Evolutionary conservation across 2,797 vertebrate species (phyloP).

Genomic region (Smutsia gigantea): DNA sequence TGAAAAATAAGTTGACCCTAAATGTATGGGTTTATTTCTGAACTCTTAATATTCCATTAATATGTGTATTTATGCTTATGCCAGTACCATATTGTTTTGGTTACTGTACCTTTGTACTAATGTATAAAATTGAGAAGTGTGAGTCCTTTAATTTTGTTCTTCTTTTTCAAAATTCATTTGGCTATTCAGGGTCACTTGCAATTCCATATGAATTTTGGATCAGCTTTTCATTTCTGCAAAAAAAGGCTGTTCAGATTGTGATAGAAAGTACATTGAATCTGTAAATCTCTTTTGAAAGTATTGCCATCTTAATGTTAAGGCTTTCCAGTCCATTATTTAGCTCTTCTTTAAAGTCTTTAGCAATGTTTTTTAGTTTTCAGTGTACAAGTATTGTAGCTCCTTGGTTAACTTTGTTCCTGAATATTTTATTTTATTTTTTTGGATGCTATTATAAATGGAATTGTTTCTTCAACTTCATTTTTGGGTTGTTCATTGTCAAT

Average conservation of each 20-base stretch:
- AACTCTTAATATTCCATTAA: not conserved
- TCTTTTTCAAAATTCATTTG: constrained; percentile 11
- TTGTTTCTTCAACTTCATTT: not conserved
- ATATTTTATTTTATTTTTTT: constrained; percentile 37
- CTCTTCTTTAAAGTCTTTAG: not conserved
- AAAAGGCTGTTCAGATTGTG: not conserved
- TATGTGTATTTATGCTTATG: not conserved
- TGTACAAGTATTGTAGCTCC: not conserved
- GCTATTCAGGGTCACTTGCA: not conserved
- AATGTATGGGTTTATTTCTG: not conserved
- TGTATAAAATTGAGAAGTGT: not conserved
- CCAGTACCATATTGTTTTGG: not conserved
- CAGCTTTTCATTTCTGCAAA: not conserved
- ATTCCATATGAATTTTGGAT: constrained; percentile 37
- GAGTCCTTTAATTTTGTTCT: not conserved
- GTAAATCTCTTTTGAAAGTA: not conserved
- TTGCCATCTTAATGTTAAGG: not conserved
- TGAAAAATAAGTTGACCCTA: not conserved
- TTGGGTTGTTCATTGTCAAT: not conserved
- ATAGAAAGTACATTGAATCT: not conserved
- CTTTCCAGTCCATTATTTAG: not conserved
- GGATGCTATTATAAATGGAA: not conserved
- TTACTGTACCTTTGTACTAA: not conserved
- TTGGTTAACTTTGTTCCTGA: constrained; percentile 8
- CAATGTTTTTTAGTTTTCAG: not conserved